Conservation (phyloP, 2,113 vertebrate species). For the Dryoscopus gambensis region DNA sequence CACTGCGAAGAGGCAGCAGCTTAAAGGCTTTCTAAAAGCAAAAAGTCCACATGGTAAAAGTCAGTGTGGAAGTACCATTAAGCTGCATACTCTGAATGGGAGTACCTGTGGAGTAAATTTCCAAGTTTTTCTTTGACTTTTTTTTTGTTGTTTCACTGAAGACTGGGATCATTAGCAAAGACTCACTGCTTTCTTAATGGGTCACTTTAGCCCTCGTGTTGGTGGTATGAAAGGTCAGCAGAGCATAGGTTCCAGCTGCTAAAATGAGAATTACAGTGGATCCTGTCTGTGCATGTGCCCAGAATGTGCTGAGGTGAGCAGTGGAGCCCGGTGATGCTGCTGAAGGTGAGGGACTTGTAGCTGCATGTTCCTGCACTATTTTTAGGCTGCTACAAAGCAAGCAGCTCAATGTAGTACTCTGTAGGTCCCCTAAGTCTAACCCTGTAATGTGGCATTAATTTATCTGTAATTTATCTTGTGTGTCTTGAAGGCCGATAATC, state of each 20-base stretch:
- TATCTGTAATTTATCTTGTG: background rate
- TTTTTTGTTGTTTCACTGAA: background rate
- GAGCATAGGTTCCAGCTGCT: background rate
- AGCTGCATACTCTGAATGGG: background rate
- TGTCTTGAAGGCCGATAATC: background rate
- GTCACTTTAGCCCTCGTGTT: background rate
- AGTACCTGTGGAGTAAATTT: accelerated
- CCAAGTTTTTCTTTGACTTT: background rate
- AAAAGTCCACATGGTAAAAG: background rate
- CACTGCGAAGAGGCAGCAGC: background rate
- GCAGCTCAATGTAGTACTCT: background rate
- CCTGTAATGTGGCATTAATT: background rate
- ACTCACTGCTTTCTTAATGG: background rate
- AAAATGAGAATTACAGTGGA: background rate
- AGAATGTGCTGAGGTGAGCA: background rate
- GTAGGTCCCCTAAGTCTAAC: background rate
- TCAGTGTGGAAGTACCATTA: background rate
- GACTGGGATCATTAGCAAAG: background rate
- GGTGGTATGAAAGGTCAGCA: background rate
- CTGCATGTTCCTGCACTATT: background rate
- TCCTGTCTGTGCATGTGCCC: background rate
- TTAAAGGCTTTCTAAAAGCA: background rate
- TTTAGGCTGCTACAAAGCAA: background rate
- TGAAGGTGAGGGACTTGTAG: background rate
- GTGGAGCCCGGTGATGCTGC: accelerated